phyloP scores from a whole-genome alignment of 2,113 vertebrate genomes.

The Leucosticte australis region DNA sequence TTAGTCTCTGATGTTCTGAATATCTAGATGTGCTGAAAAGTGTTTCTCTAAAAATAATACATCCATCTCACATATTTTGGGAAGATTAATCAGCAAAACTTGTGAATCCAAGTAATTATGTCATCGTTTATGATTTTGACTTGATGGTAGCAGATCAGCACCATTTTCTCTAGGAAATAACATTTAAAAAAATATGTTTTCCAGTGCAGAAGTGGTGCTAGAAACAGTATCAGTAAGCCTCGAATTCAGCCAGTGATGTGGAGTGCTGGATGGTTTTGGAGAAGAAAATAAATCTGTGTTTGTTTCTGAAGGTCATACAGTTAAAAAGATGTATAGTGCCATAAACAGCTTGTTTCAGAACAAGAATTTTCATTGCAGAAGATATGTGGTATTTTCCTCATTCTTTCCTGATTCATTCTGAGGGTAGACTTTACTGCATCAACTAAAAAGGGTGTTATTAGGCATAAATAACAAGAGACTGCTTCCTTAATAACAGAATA shows the following conservation, averaged over 20 bases:
- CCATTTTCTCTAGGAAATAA: not conserved
- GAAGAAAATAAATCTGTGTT: not conserved
- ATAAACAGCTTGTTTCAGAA: constrained; percentile 1
- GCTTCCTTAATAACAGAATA: constrained; percentile 6
- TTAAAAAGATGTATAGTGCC: not conserved
- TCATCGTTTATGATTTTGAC: not conserved
- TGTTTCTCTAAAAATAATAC: not conserved
- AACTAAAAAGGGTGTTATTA: not conserved
- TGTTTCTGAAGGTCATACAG: not conserved
- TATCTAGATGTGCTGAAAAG: not conserved
- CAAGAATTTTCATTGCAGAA: constrained; percentile 1
- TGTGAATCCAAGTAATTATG: not conserved
- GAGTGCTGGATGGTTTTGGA: not conserved
- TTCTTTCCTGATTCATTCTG: constrained; percentile 7
- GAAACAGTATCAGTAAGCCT: not conserved
- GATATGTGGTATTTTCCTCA: not conserved
- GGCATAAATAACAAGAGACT: not conserved
- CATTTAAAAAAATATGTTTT: not conserved
- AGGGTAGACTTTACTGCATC: constrained; percentile 4
- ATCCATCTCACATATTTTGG: not conserved
- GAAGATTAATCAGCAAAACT: not conserved
- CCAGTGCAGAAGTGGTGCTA: not conserved
- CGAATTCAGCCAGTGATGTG: not conserved
- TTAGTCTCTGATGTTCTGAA: not conserved
- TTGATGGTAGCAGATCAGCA: not conserved